Conservation (phyloP, 2,797 vertebrate species). For the Antennarius maculatus region DNA sequence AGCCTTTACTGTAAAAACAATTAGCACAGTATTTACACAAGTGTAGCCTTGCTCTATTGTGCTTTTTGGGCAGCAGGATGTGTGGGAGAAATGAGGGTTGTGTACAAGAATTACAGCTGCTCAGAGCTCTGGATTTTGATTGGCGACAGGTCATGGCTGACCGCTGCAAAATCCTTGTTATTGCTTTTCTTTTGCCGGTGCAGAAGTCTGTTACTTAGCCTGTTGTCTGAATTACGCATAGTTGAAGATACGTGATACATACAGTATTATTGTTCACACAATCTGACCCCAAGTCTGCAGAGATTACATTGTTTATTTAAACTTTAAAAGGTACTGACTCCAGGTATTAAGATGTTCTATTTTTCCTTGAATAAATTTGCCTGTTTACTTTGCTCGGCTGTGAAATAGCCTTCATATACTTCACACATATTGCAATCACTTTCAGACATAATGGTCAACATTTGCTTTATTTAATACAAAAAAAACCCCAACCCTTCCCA, state of each 20-base stretch:
- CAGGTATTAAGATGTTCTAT: background rate
- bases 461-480: conserved; percentile 35
- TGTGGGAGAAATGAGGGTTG: conserved; percentile 53
- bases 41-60: conserved; percentile 58
- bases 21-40: conserved; percentile 73
- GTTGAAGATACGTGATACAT: background rate
- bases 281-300: background rate
- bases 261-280: background rate
- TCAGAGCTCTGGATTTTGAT: conserved; percentile 49
- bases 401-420: background rate
- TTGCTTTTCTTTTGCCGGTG: conserved; percentile 5
- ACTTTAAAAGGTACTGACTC: background rate
- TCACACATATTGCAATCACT: background rate
- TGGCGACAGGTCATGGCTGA: conserved; percentile 47
- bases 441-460: conserved; percentile 30
- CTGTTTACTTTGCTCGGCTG: background rate
- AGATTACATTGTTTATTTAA: background rate
- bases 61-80: conserved; percentile 58
- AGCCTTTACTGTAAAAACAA: conserved; percentile 65
- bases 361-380: conserved; percentile 4
- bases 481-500: background rate
- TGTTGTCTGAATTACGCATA: background rate
- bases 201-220: background rate
- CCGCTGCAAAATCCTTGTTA: conserved; percentile 36
- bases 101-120: conserved; percentile 55